These are phyloP conservation scores for Brachionus plicatilis DNA, from an alignment of 1,140 invertebrate genomes.

Conservation along the genomic window DNA sequence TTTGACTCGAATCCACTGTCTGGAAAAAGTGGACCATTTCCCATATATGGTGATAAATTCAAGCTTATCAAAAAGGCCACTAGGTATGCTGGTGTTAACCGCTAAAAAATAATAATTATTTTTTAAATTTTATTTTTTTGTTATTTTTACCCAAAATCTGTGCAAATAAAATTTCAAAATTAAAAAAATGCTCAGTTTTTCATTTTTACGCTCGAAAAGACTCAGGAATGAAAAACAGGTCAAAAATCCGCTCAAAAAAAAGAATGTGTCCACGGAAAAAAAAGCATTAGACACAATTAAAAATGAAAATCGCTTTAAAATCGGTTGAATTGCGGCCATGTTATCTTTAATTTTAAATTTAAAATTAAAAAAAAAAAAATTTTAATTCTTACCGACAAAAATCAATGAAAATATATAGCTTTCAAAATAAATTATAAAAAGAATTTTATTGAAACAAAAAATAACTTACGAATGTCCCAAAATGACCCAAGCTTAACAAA, in stretches of 20 bases:
- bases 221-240: conserved; percentile 59
- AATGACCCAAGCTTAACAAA: conserved; percentile 70
- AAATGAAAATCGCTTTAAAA: conserved; percentile 44
- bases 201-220: conserved; percentile 51
- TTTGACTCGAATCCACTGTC: not conserved
- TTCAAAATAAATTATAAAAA: conserved; percentile 41
- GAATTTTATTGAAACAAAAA: conserved; percentile 39
- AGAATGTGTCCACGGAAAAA: conserved; percentile 84
- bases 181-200: not conserved
- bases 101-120: not conserved
- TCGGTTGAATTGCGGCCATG: conserved; percentile 32
- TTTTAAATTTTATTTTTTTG: not conserved
- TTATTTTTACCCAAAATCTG: conserved; percentile 41
- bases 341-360: conserved; percentile 38
- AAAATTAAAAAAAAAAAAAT: too few relatives aligned
- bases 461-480: conserved; percentile 69
- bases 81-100: conserved; percentile 22
- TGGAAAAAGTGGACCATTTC: conserved; percentile 24
- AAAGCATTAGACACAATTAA: conserved; percentile 65
- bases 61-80: not conserved
- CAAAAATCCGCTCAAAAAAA: conserved; percentile 66
- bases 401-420: not conserved
- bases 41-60: conserved; percentile 5
- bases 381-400: not conserved
- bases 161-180: conserved; percentile 32